phyloP scores from a whole-genome alignment of 2,113 vertebrate genomes.

The Phodopus roborovskii region DNA sequence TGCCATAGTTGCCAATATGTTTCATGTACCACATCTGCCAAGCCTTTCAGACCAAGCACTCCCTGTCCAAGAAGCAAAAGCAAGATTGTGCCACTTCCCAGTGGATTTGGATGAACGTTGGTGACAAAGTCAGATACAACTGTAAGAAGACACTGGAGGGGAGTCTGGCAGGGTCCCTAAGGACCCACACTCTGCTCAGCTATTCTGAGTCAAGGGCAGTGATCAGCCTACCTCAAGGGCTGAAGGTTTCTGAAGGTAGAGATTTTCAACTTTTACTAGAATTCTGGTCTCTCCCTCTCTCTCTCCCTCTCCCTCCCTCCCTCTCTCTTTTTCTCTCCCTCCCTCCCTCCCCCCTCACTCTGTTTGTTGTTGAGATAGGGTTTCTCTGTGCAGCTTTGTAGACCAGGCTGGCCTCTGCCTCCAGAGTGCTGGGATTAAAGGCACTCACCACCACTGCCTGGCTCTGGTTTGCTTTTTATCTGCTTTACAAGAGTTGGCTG shows the following conservation, averaged over 20 bases:
- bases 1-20: too few relatives aligned
- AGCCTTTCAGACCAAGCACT: not conserved
- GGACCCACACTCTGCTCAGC: not conserved
- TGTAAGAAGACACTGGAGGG: too few relatives aligned
- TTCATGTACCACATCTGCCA: not conserved
- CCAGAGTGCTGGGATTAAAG: not conserved
- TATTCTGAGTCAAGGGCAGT: not conserved
- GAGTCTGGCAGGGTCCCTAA: fast-evolving
- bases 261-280: not conserved
- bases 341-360: too few relatives aligned
- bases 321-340: too few relatives aligned
- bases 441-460: not conserved
- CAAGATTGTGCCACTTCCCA: not conserved
- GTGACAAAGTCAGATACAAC: not conserved
- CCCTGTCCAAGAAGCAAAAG: not conserved
- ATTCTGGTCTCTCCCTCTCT: too few relatives aligned
- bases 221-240: not conserved
- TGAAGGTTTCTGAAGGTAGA: not conserved
- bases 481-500: not conserved
- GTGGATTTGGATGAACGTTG: not conserved
- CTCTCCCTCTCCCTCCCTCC: too few relatives aligned
- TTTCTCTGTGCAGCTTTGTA: not conserved
- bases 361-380: not conserved
- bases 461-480: not conserved
- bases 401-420: not conserved